Conservation (phyloP, 2,797 vertebrate genomes). For the Coregonus ussuriensis region DNA sequence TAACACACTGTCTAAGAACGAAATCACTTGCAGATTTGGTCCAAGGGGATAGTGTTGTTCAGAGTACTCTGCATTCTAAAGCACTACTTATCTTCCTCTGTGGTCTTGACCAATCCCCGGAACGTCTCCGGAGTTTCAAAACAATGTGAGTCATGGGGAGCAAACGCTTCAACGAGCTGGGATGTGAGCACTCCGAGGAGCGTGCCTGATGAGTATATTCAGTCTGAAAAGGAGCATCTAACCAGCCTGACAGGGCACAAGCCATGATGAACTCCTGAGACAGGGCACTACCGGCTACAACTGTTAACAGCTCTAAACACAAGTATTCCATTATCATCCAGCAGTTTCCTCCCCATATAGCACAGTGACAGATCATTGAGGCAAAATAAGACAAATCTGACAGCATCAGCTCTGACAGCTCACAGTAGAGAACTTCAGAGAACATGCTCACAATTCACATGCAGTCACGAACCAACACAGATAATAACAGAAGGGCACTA, state of each 20-base stretch:
- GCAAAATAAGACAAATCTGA: slow-evolving; percentile 33
- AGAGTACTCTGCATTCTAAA: slow-evolving; percentile 27
- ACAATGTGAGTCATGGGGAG: slow-evolving; percentile 63
- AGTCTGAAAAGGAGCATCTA: slow-evolving; percentile 56
- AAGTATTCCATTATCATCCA: slow-evolving; percentile 4
- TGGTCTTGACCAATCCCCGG: slow-evolving; percentile 35
- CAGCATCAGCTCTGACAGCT: slow-evolving; percentile 38
- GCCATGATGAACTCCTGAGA: slow-evolving; percentile 25
- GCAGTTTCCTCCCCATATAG: slow-evolving; percentile 16
- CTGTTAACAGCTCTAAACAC: slow-evolving; percentile 4
- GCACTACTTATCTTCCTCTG: background rate
- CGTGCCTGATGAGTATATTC: slow-evolving; percentile 60
- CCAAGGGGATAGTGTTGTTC: slow-evolving; percentile 30
- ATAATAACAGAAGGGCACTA: slow-evolving; percentile 30
- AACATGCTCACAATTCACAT: slow-evolving; percentile 12
- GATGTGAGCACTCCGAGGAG: slow-evolving; percentile 40
- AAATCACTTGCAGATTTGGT: slow-evolving; percentile 46
- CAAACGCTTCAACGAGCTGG: slow-evolving; percentile 56
- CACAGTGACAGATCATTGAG: slow-evolving; percentile 10
- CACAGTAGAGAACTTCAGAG: slow-evolving; percentile 37
- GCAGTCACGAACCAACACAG: slow-evolving; percentile 39
- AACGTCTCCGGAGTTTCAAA: slow-evolving; percentile 57
- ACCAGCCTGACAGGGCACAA: slow-evolving; percentile 43
- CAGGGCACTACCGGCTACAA: slow-evolving; percentile 30
- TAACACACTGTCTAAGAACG: slow-evolving; percentile 53